Base-by-base conservation (phyloP, 1,140 invertebrate species). In the Atopsyche davidsoni region DNA sequence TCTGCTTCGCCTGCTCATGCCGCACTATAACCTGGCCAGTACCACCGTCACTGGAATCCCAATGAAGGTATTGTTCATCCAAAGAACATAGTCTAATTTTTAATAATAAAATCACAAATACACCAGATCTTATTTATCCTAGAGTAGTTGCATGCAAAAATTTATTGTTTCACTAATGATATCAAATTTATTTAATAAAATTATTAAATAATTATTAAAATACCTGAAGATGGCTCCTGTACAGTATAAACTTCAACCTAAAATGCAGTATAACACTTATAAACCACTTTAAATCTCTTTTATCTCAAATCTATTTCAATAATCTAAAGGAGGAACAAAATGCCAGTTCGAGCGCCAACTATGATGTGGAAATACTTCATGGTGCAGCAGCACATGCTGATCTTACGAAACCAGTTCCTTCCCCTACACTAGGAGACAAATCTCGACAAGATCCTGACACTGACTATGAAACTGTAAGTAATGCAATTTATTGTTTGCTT, bases 1-100 rank as follows among this genome's bases (percentile, higher is more conserved):
- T 60, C 66, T 92, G 7, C 83, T 85, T 0, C 77, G 86, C 41
- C 65, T 90, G 1, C 87, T 89, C 46, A 66, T 89, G 47, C 79
- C 81, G 4, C 94, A 97, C 68, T 97, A 95, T 62, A 81, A 89
- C 64, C 71, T 98, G n/a, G 86, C 92, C 1, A 93, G 88, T 43
- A 97, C 95, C 10, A 96, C 92, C 1, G 93, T 98, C 0, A 98
- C 93, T 18, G 94, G 93, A 21, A 98, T 98, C 62, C 95, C 94
- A 3, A 98, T 98, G 95, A 98, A 98, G 62, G 66, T 72, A 62
- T 55, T 16, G 32, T 36, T 19, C 44, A 11, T 24, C n/a, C n/a
- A n/a, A n/a, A n/a, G n/a, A n/a, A n/a, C n/a, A n/a, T n/a, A n/a
- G n/a, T n/a, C n/a, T n/a, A n/a, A n/a, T n/a, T n/a, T n/a, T n/a